A percentile compares a stretch with the other conserved stretches of the same genome.
Evolutionary conservation across 2,797 vertebrate genomes (phyloP).

Genomic region (Ctenopoma multispine): DNA sequence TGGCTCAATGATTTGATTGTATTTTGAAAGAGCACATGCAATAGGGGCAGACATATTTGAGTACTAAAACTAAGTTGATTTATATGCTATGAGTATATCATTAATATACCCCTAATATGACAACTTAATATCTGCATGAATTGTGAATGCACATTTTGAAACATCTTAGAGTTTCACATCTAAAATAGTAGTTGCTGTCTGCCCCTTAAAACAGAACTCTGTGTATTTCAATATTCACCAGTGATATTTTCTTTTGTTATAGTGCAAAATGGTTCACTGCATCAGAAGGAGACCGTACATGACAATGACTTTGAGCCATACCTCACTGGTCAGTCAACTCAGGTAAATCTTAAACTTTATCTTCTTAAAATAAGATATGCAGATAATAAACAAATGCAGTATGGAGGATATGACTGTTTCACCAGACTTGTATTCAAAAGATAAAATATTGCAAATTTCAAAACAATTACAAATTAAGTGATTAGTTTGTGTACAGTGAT

Average conservation of each 20-base stretch:
- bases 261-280: conserved; percentile 98
- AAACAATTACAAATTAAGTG: not conserved
- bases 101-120: not conserved
- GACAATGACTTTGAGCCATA: conserved; percentile 97
- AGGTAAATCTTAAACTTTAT: conserved; percentile 83
- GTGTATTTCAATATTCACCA: conserved; percentile 2
- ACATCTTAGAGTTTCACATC: not conserved
- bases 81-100: not conserved
- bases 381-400: not conserved
- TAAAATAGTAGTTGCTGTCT: not conserved
- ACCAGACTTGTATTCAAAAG: not conserved
- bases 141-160: too few relatives aligned
- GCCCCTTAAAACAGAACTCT: not conserved
- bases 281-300: conserved; percentile 96
- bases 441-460: not conserved
- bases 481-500: not conserved
- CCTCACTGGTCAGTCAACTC: conserved; percentile 94
- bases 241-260: conserved; percentile 64
- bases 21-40: conserved; percentile 17
- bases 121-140: too few relatives aligned
- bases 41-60: conserved; percentile 1
- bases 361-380: not conserved
- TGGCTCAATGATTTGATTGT: not conserved
- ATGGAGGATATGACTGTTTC: not conserved
- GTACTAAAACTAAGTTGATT: not conserved